Base-by-base conservation (phyloP, 2,797 vertebrate species). In the Cynopterus sphinx region DNA sequence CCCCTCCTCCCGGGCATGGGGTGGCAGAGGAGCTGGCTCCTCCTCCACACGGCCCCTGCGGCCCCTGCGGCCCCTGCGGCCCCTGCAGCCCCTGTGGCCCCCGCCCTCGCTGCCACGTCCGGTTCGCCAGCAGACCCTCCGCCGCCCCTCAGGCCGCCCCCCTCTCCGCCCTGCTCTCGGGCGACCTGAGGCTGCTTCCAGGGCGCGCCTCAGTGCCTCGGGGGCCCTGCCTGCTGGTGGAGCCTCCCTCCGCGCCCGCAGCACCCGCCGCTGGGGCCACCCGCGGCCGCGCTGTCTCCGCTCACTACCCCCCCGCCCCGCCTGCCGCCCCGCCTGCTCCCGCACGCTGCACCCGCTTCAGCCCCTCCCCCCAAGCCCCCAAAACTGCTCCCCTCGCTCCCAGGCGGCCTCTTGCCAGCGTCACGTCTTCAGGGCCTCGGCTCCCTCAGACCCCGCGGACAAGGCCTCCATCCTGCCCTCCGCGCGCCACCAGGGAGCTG, bases 321-420 rank as follows among this genome's bases (percentile, higher is more conserved):
- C 9, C 33, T 16, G 36, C 49, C 26, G 39, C 26, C 8, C 53
- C 39, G 24, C 26, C n/a, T 6, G 61, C 61, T 41, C 51, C 15
- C 4, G 3, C 24, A 0, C 0, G 16, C 39, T 12, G 51, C 3
- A 2, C 5, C 55, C 41, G 1, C 31, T 21, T 22, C 36, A 0
- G 2, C 74, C n/a, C n/a, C n/a, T n/a, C 75, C 16, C 31, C 8
- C 17, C 4, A 9, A 28, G 7, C 31, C 22, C 39, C 33, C 39
- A 2, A 5, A 3, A 7, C 31, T n/a, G 11, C 6, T 16, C 17
- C 8, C 15, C 46, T 17, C 36, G 2, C 73, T 51, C 63, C 43
- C 26, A 3, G 0, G 6, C 0, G 0, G 51, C 33, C 55, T 70
- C 57, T 13, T 21, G 16, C 36, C 0, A 0, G 1, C 16, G 10